These are phyloP conservation scores for Nymphicus hollandicus DNA, from an alignment of 2,113 vertebrate genomes.

Conservation along the genomic window DNA sequence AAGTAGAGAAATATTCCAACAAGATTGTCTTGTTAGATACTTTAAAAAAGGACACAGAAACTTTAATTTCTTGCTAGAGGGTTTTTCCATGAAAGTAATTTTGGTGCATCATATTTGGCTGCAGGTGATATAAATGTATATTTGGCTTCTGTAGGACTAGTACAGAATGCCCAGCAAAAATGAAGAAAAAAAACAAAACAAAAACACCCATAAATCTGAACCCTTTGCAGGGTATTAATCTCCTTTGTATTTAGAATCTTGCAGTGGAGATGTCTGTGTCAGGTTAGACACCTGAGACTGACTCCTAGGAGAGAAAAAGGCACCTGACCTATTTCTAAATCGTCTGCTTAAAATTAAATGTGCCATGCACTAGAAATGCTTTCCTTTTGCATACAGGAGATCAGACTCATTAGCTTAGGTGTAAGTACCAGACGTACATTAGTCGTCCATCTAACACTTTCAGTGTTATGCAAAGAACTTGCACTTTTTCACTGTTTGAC, in stretches of 20 bases:
- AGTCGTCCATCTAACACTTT: not conserved
- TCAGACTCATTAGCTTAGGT: not conserved
- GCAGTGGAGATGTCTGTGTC: not conserved
- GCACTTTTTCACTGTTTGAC: not conserved
- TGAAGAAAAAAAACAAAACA: not conserved
- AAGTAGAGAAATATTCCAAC: not conserved
- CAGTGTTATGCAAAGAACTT: not conserved
- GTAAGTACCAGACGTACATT: not conserved
- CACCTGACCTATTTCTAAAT: not conserved
- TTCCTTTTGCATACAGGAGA: not conserved
- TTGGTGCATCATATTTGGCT: not conserved
- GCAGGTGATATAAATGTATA: not conserved
- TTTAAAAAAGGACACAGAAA: not conserved
- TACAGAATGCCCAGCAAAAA: not conserved
- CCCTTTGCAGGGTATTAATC: accelerated
- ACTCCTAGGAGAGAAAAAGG: not conserved
- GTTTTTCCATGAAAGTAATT: not conserved
- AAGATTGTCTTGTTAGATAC: not conserved
- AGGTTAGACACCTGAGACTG: not conserved
- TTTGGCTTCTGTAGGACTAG: not conserved
- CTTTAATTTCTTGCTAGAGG: not conserved
- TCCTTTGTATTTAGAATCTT: not conserved
- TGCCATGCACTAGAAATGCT: accelerated
- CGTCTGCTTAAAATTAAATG: not conserved
- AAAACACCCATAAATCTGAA: not conserved